Evolutionary conservation across 2,113 vertebrate species (phyloP).

Genomic region (Esox niger): DNA sequence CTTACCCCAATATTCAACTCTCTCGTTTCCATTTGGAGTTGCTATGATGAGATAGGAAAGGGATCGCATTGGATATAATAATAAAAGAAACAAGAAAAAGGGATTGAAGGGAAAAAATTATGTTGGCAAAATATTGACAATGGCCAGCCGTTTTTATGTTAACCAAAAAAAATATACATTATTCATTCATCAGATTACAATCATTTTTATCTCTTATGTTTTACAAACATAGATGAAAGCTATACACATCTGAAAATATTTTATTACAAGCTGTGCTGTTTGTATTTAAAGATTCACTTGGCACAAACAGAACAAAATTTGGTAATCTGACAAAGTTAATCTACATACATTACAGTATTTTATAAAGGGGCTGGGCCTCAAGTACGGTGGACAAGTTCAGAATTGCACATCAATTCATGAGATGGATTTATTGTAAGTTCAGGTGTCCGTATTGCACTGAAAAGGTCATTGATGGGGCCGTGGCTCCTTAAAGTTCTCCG

Average conservation of each 20-base stretch:
- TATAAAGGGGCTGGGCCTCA: constrained; percentile 53
- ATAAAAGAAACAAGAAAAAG: too few relatives aligned
- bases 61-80: too few relatives aligned
- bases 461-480: constrained; percentile 63
- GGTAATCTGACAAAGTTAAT: constrained; percentile 48
- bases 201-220: too few relatives aligned
- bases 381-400: constrained; percentile 55
- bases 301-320: background rate
- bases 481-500: constrained; percentile 40
- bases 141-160: too few relatives aligned
- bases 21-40: too few relatives aligned
- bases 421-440: constrained; percentile 67
- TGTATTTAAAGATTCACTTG: background rate
- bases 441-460: constrained; percentile 59
- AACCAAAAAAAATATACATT: too few relatives aligned
- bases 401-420: constrained; percentile 67
- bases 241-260: background rate
- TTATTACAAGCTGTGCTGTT: background rate
- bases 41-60: too few relatives aligned
- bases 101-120: too few relatives aligned
- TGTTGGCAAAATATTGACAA: too few relatives aligned
- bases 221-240: background rate
- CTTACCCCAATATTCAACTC: too few relatives aligned
- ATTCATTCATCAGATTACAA: too few relatives aligned
- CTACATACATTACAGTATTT: constrained; percentile 59